Conservation (phyloP, 2,888 invertebrate species). For the Clivina fossor region DNA sequence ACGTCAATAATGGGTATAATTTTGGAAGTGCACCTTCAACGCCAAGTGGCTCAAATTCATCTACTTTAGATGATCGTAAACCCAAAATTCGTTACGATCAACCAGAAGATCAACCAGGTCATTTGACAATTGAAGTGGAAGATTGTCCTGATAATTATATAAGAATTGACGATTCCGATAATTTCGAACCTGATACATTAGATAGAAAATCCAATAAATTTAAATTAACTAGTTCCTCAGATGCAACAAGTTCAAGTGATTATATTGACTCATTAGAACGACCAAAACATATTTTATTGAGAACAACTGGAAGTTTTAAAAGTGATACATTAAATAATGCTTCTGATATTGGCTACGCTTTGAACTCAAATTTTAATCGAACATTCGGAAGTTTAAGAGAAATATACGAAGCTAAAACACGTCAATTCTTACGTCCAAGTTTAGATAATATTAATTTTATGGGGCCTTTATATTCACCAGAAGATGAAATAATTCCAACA, state of each 20-base stretch:
- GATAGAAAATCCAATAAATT: slow-evolving; percentile 72
- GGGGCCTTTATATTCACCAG: slow-evolving; percentile 6
- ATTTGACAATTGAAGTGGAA: slow-evolving; percentile 80
- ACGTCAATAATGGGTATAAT: slow-evolving; percentile 74
- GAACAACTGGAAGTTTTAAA: slow-evolving; percentile 72
- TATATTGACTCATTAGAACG: slow-evolving; percentile 61
- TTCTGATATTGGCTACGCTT: slow-evolving; percentile 45
- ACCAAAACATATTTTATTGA: slow-evolving; percentile 62
- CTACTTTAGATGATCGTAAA: slow-evolving; percentile 54
- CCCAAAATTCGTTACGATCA: slow-evolving; percentile 57
- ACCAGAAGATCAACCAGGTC: slow-evolving; percentile 68
- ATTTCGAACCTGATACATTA: slow-evolving; percentile 83
- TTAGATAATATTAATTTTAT: slow-evolving; percentile 42
- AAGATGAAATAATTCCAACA: slow-evolving; percentile 35
- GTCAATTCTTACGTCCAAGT: slow-evolving; percentile 54
- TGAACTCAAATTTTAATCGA: slow-evolving; percentile 52
- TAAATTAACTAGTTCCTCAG: slow-evolving; percentile 49
- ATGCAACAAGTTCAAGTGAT: slow-evolving; percentile 48
- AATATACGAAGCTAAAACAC: slow-evolving; percentile 68
- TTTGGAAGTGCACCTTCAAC: slow-evolving; percentile 63
- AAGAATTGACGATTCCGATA: slow-evolving; percentile 76
- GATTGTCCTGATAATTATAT: slow-evolving; percentile 78
- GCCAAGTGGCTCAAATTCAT: slow-evolving; percentile 59
- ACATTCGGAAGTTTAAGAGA: slow-evolving; percentile 71
- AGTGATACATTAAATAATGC: slow-evolving; percentile 51